A percentile compares a stretch with the other conserved stretches of the same genome.
phyloP scores from a whole-genome alignment of 2,113 vertebrate genomes.

The Zapus hudsonius region DNA sequence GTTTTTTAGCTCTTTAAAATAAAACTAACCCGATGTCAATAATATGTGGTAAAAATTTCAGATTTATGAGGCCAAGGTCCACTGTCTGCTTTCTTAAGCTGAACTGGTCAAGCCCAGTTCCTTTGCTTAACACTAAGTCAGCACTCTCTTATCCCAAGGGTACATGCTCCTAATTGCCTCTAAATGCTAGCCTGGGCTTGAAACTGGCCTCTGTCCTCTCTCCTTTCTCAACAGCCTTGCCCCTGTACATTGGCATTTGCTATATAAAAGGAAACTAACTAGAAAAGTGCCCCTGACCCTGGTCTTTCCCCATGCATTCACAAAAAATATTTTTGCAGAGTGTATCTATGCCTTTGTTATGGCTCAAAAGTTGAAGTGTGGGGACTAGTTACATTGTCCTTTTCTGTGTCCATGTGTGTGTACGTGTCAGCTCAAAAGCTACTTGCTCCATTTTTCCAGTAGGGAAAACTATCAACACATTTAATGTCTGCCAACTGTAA shows the following conservation, averaged over 20 bases:
- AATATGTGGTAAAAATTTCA: background rate
- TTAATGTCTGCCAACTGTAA: background rate
- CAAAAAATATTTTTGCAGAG: background rate
- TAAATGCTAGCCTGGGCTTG: background rate
- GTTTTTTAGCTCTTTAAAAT: background rate
- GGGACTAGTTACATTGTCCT: no score
- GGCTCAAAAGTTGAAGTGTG: background rate
- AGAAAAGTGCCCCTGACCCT: background rate
- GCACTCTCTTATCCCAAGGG: background rate
- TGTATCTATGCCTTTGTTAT: background rate
- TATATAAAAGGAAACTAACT: background rate
- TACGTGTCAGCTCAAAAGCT: background rate
- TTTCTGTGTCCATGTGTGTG: accelerated
- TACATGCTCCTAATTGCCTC: background rate
- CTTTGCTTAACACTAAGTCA: background rate
- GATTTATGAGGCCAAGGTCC: background rate
- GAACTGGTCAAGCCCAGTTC: background rate
- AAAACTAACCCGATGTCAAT: background rate
- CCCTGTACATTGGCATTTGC: background rate
- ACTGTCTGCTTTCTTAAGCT: background rate
- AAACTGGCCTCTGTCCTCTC: background rate
- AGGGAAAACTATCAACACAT: background rate
- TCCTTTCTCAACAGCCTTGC: background rate
- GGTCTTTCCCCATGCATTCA: background rate
- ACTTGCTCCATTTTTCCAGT: background rate